phyloP scores from a whole-genome alignment of 2,797 vertebrate species.

The Sebastolobus altivelis region DNA sequence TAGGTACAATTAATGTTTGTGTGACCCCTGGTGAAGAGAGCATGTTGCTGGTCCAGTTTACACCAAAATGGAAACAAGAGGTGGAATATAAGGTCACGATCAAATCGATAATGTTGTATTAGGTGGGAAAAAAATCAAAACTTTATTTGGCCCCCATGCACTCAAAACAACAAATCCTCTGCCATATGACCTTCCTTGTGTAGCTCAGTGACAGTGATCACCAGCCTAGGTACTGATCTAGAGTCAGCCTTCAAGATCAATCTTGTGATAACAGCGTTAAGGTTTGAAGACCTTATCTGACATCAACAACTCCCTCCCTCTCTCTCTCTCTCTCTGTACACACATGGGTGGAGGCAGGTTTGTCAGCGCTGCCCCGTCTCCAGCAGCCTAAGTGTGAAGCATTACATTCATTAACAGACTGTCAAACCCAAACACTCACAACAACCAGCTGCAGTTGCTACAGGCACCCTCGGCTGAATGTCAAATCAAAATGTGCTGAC shows the following conservation, averaged over 20 bases:
- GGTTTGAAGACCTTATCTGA: constrained; percentile 33
- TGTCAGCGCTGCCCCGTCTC: constrained; percentile 10
- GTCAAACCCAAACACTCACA: constrained; percentile 19
- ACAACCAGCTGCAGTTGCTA: constrained; percentile 29
- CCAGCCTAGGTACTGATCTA: constrained; percentile 11
- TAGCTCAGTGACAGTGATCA: constrained; percentile 7
- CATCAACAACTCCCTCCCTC: constrained; percentile 15
- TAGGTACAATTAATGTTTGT: neutral
- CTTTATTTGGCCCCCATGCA: neutral
- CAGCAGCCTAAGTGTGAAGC: constrained; percentile 31
- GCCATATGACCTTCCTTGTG: neutral
- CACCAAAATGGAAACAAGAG: neutral
- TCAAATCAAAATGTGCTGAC: constrained; percentile 40
- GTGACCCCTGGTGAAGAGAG: neutral
- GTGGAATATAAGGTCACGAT: neutral
- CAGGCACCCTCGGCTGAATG: constrained; percentile 45
- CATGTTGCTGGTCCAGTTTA: neutral
- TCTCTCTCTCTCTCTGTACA: neutral
- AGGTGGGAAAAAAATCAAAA: neutral
- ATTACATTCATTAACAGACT: constrained; percentile 53
- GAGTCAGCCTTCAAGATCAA: constrained; percentile 25
- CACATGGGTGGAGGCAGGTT: constrained; percentile 17
- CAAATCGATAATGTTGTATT: neutral
- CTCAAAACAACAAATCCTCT: neutral
- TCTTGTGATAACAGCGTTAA: constrained; percentile 34